Percentiles rank a stretch among this genome's conserved stretches.
Conservation (phyloP, 1,140 invertebrate species). For the Bombus consobrinus region DNA sequence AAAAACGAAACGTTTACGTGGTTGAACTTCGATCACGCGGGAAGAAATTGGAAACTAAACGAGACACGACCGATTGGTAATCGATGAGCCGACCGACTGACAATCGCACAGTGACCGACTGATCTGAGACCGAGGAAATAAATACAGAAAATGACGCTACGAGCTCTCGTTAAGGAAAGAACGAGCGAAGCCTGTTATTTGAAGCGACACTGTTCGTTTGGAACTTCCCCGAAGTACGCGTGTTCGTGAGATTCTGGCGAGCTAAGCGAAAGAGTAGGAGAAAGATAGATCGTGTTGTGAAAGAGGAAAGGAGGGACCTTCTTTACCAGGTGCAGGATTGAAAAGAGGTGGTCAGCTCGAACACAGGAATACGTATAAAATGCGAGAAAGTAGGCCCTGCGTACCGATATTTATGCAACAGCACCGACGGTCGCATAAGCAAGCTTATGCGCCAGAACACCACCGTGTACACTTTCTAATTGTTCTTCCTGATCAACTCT, state of each 20-base stretch:
- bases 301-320: slow-evolving; percentile 38
- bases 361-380: slow-evolving; percentile 33
- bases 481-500: slow-evolving; percentile 75
- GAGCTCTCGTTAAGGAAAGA: neutral
- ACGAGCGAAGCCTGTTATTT: neutral
- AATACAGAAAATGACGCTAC: neutral
- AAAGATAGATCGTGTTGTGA: neutral
- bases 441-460: slow-evolving; percentile 56
- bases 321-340: slow-evolving; percentile 7
- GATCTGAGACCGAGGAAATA: neutral
- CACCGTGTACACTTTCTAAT: slow-evolving; percentile 74
- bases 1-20: neutral
- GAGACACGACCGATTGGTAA: neutral
- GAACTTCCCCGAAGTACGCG: slow-evolving; percentile 2
- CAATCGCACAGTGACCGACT: neutral
- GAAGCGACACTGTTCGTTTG: slow-evolving; percentile 39
- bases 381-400: slow-evolving; percentile 53
- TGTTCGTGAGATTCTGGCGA: slow-evolving; percentile 5
- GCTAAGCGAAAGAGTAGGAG: slow-evolving; percentile 34
- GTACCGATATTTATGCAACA: slow-evolving; percentile 43
- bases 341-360: neutral
- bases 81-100: neutral
- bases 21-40: neutral
- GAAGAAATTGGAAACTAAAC: neutral
- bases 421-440: slow-evolving; percentile 38